These are phyloP conservation scores for Dromiciops gliroides DNA, from an alignment of 2,113 vertebrate species.

Conservation along the genomic window DNA sequence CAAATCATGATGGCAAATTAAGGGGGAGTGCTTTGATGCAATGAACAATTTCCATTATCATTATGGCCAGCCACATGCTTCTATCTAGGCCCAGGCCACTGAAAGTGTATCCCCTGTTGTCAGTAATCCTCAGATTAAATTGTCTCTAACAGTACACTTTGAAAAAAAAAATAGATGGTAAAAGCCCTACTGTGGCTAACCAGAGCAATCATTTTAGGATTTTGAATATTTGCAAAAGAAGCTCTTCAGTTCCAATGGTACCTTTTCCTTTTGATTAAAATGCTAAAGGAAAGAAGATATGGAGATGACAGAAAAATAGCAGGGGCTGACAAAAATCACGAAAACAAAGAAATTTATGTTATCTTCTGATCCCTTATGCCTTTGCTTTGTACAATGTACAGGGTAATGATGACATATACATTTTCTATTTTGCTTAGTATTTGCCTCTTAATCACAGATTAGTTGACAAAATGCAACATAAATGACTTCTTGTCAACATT, in stretches of 20 bases:
- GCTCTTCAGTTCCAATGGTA: conserved; percentile 26
- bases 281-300: conserved; percentile 34
- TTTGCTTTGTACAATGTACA: conserved; percentile 44
- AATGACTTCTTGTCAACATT: conserved; percentile 76
- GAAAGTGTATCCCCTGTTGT: conserved; percentile 44
- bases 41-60: conserved; percentile 18
- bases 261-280: conserved; percentile 8
- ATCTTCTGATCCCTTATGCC: conserved; percentile 60
- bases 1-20: conserved; percentile 36
- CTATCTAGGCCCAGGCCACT: not conserved
- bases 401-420: conserved; percentile 70
- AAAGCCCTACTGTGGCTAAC: not conserved
- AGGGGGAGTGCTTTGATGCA: not conserved
- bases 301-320: not conserved
- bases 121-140: conserved; percentile 51
- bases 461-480: conserved; percentile 81
- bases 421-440: conserved; percentile 75
- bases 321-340: conserved; percentile 52
- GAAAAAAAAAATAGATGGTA: conserved; percentile 55
- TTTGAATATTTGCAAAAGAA: conserved; percentile 59
- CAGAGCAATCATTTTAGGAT: conserved; percentile 50
- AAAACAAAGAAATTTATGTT: conserved; percentile 64
- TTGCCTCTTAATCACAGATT: conserved; percentile 80
- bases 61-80: not conserved
- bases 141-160: conserved; percentile 56